These are phyloP conservation scores for Choloepus didactylus DNA, from an alignment of 2,797 vertebrate species.

Conservation along the genomic window DNA sequence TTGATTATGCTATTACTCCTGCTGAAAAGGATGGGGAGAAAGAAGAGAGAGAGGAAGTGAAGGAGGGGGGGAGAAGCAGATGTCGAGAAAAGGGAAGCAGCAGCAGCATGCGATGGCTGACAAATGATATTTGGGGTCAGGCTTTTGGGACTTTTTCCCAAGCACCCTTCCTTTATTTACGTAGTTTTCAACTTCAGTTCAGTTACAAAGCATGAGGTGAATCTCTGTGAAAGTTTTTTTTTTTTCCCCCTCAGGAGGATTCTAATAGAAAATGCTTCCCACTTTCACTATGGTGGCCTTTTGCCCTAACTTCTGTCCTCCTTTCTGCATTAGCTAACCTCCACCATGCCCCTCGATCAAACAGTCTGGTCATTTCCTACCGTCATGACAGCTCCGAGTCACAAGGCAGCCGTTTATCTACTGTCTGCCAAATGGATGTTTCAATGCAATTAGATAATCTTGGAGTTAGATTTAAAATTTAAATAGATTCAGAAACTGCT, in stretches of 20 bases:
- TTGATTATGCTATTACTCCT: not conserved
- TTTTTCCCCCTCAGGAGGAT: not conserved
- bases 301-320: not conserved
- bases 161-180: not conserved
- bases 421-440: not conserved
- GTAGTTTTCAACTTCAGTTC: not conserved
- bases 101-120: not conserved
- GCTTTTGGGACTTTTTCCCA: not conserved
- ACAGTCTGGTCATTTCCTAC: not conserved
- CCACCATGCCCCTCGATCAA: fast-evolving
- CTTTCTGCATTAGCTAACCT: not conserved
- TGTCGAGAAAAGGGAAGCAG: too few relatives aligned
- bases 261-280: not conserved
- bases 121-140: not conserved
- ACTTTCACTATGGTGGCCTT: not conserved
- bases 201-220: not conserved
- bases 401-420: not conserved
- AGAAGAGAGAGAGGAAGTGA: not conserved
- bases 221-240: not conserved
- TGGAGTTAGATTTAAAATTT: not conserved
- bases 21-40: not conserved
- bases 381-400: not conserved
- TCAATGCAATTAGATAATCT: constrained; percentile 10
- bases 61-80: not conserved
- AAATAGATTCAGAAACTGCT: not conserved